Evolutionary conservation across 1,140 invertebrate species (phyloP), one percentile per base, ranked within the genome.

Genomic region (Heliconius nattereri): DNA sequence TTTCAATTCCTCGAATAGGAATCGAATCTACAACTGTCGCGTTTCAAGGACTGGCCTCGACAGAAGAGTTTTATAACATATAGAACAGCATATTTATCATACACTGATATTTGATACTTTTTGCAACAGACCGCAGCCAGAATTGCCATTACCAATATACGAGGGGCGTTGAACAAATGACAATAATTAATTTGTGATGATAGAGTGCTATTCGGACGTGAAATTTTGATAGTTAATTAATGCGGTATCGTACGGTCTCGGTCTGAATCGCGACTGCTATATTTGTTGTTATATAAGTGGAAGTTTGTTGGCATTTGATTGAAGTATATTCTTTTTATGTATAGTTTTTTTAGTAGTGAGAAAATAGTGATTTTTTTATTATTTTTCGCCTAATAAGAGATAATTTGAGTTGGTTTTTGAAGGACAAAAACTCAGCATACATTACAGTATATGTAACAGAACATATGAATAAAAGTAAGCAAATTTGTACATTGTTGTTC

Each of bases 51-150:
- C 7, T 2, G 7, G 6, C 19, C 0, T 20, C 49, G 2, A 20
- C 16, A 20, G 0, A 52, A 20, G n/a, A 9, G 3, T 57, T 23
- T 11, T 11, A 37, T 37, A 72, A 6, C 26, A 7, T 71, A 32
- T 71, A 52, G 49, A 52, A 20, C 26, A 57, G 8, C 73, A 49
- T 11, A 23, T 52, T 74, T 74, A 45, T 37, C 74, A 35, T 57
- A 60, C 73, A 73, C 45, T 80, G 45, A 45, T n/a, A 86, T 71
- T 74, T 73, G 85, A 86, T 84, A 86, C 75, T 83, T 86, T 84
- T 81, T 80, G 73, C 32, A 78, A 81, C 76, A 76, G 75, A 81
- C 84, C 83, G 82, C 85, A 86, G 60, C 60, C 60, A 79, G 35
- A 75, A 70, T 70, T n/a, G 60, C 57, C 74, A 40, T 73, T 60